These are phyloP conservation scores for Phasianus colchicus DNA, from an alignment of 2,113 vertebrate genomes.

Conservation along the genomic window DNA sequence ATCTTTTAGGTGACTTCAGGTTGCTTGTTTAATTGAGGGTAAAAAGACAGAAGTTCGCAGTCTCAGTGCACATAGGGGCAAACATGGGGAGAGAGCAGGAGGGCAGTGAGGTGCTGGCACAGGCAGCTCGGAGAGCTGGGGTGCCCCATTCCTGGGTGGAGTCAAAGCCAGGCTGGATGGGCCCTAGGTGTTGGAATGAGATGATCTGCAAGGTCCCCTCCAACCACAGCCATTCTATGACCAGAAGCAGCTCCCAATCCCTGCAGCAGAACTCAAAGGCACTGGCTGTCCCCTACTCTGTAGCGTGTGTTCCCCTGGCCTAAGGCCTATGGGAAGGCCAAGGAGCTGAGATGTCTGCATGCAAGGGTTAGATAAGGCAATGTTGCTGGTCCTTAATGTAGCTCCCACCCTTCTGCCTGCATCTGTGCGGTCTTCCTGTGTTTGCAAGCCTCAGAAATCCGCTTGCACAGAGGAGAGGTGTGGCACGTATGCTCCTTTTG, in stretches of 20 bases:
- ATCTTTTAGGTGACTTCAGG: background rate
- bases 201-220: no score
- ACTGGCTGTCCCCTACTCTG: fast-evolving
- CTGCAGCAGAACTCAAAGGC: background rate
- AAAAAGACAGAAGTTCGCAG: background rate
- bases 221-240: no score
- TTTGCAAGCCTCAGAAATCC: background rate
- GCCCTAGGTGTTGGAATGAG: no score
- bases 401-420: background rate
- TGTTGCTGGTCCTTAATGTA: background rate
- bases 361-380: background rate
- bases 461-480: background rate
- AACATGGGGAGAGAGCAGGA: background rate
- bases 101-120: no score
- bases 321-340: background rate
- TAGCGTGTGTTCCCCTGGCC: background rate
- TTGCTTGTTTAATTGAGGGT: background rate
- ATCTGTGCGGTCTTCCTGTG: background rate
- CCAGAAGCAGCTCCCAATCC: background rate
- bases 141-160: no score
- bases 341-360: background rate
- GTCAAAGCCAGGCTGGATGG: no score
- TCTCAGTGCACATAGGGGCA: background rate
- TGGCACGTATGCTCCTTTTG: background rate
- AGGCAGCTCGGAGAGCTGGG: no score